phyloP scores from a whole-genome alignment of 2,888 invertebrate genomes.

The Prosapia bicincta region DNA sequence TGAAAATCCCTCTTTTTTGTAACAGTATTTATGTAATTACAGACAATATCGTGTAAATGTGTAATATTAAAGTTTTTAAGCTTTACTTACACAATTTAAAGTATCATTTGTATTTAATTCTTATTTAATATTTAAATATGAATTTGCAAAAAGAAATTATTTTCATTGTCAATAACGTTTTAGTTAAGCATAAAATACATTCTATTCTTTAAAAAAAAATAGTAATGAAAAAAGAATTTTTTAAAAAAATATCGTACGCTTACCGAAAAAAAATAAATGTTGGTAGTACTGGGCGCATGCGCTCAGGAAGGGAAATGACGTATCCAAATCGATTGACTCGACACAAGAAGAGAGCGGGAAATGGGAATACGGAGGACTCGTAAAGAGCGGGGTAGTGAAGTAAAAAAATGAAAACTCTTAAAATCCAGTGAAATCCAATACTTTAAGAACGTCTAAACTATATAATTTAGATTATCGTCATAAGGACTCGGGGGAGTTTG shows the following conservation, averaged over 20 bases:
- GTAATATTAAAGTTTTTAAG: no score
- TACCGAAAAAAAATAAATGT: background rate
- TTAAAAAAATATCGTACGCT: background rate
- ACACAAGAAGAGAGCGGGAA: constrained; percentile 24
- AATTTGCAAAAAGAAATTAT: no score
- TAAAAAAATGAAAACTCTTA: background rate
- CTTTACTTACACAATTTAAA: no score
- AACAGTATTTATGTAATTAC: no score
- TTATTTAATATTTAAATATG: no score
- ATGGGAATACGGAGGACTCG: background rate
- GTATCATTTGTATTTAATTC: no score
- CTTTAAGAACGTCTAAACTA: background rate
- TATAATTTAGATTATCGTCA: background rate
- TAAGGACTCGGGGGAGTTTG: background rate
- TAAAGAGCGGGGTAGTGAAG: background rate
- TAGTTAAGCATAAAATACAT: no score
- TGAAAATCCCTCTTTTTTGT: no score
- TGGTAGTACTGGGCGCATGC: constrained; percentile 25
- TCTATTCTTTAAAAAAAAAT: no score
- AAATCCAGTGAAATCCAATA: background rate
- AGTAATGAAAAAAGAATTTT: no score
- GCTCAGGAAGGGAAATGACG: constrained; percentile 17
- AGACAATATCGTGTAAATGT: no score
- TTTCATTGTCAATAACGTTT: no score
- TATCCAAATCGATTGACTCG: constrained; percentile 18